Percentiles rank a stretch among this genome's conserved stretches.
Evolutionary conservation across 1,140 invertebrate genomes (phyloP).

Genomic region (Drosophila funebris): DNA sequence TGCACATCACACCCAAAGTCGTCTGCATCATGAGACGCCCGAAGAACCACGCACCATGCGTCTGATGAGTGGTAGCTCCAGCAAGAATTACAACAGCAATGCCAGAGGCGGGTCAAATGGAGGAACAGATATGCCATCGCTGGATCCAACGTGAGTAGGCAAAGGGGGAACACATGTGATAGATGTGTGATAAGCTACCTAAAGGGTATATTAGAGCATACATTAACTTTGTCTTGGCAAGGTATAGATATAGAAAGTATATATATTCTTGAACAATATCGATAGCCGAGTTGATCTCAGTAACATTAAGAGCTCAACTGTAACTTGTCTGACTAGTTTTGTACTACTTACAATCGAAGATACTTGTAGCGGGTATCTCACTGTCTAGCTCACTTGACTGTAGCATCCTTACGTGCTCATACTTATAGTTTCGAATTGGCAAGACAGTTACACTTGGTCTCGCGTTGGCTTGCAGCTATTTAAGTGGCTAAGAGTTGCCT

Average conservation of each 20-base stretch:
- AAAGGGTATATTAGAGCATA: no score
- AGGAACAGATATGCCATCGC: conserved; percentile 51
- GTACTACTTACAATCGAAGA: no score
- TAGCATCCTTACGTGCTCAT: not conserved
- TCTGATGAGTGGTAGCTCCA: conserved; percentile 57
- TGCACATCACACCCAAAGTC: conserved; percentile 67
- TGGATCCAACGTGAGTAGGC: conserved; percentile 76
- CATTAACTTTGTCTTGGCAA: no score
- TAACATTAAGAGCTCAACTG: no score
- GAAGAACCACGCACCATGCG: conserved; percentile 68
- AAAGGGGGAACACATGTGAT: no score
- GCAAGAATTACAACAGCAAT: conserved; percentile 53
- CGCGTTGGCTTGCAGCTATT: not conserved
- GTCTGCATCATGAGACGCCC: conserved; percentile 70
- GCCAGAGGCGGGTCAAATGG: conserved; percentile 5
- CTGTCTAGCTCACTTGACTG: not conserved
- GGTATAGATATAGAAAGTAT: no score
- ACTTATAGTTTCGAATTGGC: not conserved
- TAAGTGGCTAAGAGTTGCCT: not conserved
- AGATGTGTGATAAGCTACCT: no score
- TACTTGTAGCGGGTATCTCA: no score
- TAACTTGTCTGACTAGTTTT: no score
- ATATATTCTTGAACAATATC: no score
- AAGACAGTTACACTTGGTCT: not conserved
- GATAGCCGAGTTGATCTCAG: no score